Evolutionary conservation across 1,140 invertebrate genomes (phyloP).

Genomic region (Rhyzopertha dominica): DNA sequence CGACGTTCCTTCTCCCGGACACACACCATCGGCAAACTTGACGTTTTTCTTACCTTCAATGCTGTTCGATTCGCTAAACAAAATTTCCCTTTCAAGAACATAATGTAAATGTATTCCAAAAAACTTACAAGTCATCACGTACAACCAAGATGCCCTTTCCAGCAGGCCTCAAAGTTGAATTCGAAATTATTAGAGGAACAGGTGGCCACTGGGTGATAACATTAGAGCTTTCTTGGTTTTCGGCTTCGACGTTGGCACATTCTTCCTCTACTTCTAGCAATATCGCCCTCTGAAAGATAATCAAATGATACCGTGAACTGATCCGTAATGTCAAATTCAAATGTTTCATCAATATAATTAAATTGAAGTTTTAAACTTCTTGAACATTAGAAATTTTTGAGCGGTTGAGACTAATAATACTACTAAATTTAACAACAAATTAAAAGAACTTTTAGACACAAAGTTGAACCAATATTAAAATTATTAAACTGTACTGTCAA

Average conservation of each 20-base stretch:
- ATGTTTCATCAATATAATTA: too few relatives aligned
- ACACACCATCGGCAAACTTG: slow-evolving; percentile 59
- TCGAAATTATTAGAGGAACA: slow-evolving; percentile 15
- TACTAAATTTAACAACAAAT: too few relatives aligned
- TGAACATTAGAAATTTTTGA: too few relatives aligned
- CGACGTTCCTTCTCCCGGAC: slow-evolving; percentile 61
- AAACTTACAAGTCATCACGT: background rate
- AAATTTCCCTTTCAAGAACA: background rate
- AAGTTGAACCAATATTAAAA: too few relatives aligned
- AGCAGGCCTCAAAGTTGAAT: slow-evolving; percentile 18
- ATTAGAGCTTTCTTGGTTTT: slow-evolving; percentile 6
- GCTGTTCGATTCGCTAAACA: background rate
- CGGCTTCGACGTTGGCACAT: slow-evolving; percentile 19
- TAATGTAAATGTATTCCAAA: background rate
- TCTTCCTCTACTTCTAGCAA: slow-evolving; percentile 44
- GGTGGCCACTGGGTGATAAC: slow-evolving; percentile 33
- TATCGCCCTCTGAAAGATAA: slow-evolving; percentile 32
- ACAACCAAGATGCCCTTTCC: slow-evolving; percentile 33
- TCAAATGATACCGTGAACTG: slow-evolving; percentile 1
- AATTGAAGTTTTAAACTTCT: too few relatives aligned
- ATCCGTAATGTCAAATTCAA: background rate
- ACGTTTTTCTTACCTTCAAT: slow-evolving; percentile 47
- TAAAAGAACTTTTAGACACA: too few relatives aligned
- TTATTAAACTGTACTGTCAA: too few relatives aligned
- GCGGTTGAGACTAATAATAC: too few relatives aligned